Evolutionary conservation across 2,797 vertebrate genomes (phyloP).

Genomic region (Potorous gilbertii): DNA sequence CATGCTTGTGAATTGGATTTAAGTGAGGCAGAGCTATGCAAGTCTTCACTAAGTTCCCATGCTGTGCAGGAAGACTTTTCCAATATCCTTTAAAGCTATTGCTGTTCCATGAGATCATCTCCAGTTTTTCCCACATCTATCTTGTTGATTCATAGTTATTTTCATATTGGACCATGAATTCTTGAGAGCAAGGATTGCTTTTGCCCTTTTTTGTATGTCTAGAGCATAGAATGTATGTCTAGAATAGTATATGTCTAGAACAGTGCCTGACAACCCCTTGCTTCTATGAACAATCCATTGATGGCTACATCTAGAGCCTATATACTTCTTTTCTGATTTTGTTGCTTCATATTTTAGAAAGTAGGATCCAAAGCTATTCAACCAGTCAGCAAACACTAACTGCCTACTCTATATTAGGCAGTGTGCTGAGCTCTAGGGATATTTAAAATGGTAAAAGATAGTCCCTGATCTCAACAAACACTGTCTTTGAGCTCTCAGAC

Average conservation of each 20-base stretch:
- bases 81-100: too few relatives aligned
- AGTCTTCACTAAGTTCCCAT: too few relatives aligned
- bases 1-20: too few relatives aligned
- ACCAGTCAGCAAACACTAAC: not conserved
- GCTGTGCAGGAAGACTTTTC: too few relatives aligned
- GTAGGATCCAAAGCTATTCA: not conserved
- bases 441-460: not conserved
- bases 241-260: not conserved
- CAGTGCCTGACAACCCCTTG: not conserved
- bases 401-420: not conserved
- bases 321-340: not conserved
- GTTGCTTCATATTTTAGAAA: not conserved
- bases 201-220: not conserved
- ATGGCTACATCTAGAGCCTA: not conserved
- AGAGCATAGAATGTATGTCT: not conserved
- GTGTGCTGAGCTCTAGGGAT: not conserved
- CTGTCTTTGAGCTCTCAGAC: not conserved
- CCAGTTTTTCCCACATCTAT: too few relatives aligned
- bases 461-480: not conserved
- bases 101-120: too few relatives aligned
- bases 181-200: not conserved
- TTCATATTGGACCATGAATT: not conserved
- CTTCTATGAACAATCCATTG: not conserved
- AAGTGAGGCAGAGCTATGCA: too few relatives aligned
- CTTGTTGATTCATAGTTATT: not conserved